Percentiles rank a stretch among this genome's conserved stretches.
Evolutionary conservation across 2,113 vertebrate genomes (phyloP).

Genomic region (Urocolius indicus): DNA sequence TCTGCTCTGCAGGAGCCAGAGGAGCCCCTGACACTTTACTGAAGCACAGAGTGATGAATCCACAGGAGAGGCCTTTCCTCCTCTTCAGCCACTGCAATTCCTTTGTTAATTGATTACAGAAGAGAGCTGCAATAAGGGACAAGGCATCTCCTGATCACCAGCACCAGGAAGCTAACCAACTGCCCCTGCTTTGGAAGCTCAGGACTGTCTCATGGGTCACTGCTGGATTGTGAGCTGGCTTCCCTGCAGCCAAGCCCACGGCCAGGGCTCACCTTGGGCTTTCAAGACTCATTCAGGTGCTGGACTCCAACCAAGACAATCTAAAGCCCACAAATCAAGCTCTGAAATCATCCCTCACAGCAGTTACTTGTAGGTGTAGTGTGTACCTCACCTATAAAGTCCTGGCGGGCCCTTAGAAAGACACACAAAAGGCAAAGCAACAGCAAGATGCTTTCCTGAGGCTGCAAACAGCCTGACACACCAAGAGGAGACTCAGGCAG

Average conservation of each 20-base stretch:
- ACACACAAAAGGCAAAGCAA: accelerated
- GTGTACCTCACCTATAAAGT: background rate
- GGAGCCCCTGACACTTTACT: background rate
- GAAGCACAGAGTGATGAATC: background rate
- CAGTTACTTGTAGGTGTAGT: background rate
- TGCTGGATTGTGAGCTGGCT: background rate
- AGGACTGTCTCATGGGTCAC: background rate
- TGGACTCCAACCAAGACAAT: background rate
- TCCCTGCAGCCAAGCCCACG: accelerated
- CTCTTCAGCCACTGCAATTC: background rate
- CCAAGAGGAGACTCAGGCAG: background rate
- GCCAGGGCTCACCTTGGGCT: accelerated
- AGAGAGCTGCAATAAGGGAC: background rate
- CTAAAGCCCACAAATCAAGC: background rate
- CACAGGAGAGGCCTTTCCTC: background rate
- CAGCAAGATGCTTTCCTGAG: accelerated
- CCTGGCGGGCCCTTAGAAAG: background rate
- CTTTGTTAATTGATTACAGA: background rate
- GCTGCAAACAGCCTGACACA: background rate
- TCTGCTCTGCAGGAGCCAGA: background rate
- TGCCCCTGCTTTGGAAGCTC: background rate
- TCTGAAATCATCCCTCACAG: background rate
- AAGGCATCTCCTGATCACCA: background rate
- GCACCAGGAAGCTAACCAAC: background rate
- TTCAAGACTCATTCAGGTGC: accelerated